Percentiles rank a stretch among this genome's conserved stretches.
phyloP scores from a whole-genome alignment of 2,888 invertebrate genomes.

The Caenorhabditis drosophilae region DNA sequence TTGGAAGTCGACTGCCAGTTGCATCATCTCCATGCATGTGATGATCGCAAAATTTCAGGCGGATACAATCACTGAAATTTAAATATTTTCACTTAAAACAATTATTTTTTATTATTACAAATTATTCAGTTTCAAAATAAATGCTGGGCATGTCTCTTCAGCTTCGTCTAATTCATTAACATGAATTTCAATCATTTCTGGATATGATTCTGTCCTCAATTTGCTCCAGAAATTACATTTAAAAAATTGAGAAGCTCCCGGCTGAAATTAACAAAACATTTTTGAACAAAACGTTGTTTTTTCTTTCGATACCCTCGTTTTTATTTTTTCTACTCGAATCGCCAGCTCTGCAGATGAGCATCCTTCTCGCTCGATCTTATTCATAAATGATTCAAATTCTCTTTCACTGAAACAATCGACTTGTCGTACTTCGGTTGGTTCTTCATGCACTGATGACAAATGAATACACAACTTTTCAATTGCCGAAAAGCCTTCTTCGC shows the following conservation, averaged over 20 bases:
- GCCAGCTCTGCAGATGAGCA: neutral
- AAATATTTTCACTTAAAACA: neutral
- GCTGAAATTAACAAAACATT: neutral
- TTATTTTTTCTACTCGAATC: neutral
- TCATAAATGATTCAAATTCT: constrained; percentile 25
- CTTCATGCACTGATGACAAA: constrained; percentile 13
- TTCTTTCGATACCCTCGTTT: neutral
- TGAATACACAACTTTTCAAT: constrained; percentile 20
- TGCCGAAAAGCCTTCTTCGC: constrained; percentile 8
- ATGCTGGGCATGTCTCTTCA: constrained; percentile 16
- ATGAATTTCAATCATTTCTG: constrained; percentile 17
- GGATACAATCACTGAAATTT: constrained; percentile 24
- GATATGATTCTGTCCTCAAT: constrained; percentile 13
- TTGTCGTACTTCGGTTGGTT: constrained; percentile 10
- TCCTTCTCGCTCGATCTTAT: constrained; percentile 1
- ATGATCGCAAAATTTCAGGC: constrained; percentile 22
- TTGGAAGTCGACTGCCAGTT: constrained; percentile 19
- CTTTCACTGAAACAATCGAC: constrained; percentile 13
- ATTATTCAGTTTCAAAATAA: constrained; percentile 17
- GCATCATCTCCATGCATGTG: constrained; percentile 27
- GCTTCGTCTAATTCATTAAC: constrained; percentile 7
- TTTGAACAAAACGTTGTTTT: neutral
- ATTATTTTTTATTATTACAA: too few species aligned
- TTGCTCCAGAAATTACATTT: constrained; percentile 7
- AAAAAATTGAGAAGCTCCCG: constrained; percentile 3